Evolutionary conservation across 2,113 vertebrate species (phyloP), one percentile per base, ranked within the genome.

Genomic region (Campylorhamphus procurvoides): DNA sequence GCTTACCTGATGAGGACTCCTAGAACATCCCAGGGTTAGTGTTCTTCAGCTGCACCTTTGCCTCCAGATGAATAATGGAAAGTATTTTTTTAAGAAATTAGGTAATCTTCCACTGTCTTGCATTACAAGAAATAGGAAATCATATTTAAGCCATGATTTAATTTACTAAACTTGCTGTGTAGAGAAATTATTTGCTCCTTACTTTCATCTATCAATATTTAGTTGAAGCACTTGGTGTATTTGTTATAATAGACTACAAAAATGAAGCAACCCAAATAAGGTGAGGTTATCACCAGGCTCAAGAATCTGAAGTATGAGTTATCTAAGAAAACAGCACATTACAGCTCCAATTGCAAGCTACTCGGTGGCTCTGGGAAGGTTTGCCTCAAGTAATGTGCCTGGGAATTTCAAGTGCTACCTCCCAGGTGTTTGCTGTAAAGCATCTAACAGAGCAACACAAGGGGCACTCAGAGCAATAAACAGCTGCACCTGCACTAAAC

Each of bases 71-170:
- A 96, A 76, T 9, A 62, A 29, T 47, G 42, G 27, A 25, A 80
- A 83, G 10, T 56, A 17, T 17, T 60, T 55, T 80, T 55, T 69
- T 13, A 82, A 74, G 17, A 84, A 85, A 66, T 6, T 17, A 35
- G 50, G 83, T 52, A 59, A 22, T 6, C 55, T 87, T 96, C 88
- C 81, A 92, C 68, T 66, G 37, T 71, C 79, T 84, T 78, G 31
- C 28, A 31, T 80, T 89, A 75, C 59, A 86, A 93, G 49, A 94
- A 88, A 87, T 33, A 60, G 39, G 58, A 94, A 87, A 90, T 66
- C 4, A 12, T 62, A 63, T 33, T 60, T 93, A 76, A 68, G 95
- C 84, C 19, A 46, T 28, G 47, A 59, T 33, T 89, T 87, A 33
- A 46, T 44, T 62, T 78, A 35, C 81, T 59, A 90, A 82, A 82